phyloP scores from a whole-genome alignment of 23 tunicate species.

The Styela clava region DNA sequence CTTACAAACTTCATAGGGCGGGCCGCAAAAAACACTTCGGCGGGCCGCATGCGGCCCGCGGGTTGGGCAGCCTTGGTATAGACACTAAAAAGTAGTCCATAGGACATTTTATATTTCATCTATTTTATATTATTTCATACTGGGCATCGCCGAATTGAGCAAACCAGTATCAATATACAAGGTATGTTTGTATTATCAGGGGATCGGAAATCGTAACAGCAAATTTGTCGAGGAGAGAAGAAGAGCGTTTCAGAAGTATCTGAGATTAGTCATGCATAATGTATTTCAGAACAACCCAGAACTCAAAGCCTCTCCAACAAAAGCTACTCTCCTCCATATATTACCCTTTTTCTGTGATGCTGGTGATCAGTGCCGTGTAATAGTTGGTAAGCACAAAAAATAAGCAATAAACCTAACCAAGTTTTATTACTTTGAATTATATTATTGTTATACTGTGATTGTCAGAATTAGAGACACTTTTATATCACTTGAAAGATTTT shows the following conservation, averaged over 20 bases:
- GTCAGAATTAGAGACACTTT: no score
- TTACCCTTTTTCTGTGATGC: slow-evolving; percentile 75
- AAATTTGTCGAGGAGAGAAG: slow-evolving; percentile 85
- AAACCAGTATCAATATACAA: no score
- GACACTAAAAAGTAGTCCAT: no score
- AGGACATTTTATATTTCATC: no score
- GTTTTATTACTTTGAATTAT: neutral
- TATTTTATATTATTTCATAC: no score
- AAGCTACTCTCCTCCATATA: slow-evolving; percentile 47
- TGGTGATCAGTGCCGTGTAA: slow-evolving; percentile 25
- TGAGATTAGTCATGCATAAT: slow-evolving; percentile 72
- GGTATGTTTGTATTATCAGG: slow-evolving; percentile 40
- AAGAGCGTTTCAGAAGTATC: slow-evolving; percentile 55
- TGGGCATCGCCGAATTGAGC: no score
- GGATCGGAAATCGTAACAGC: slow-evolving; percentile 33
- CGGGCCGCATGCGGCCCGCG: no score
- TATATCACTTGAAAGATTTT: no score
- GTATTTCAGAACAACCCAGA: slow-evolving; percentile 68
- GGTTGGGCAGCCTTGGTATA: no score
- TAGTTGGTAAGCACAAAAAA: slow-evolving; percentile 27
- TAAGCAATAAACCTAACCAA: neutral
- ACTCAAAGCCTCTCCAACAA: slow-evolving; percentile 51
- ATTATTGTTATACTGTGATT: no score
- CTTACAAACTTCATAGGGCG: no score
- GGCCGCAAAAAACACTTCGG: no score